Evolutionary conservation across 2,797 vertebrate genomes (phyloP).

Genomic region (Pelobates cultripes): DNA sequence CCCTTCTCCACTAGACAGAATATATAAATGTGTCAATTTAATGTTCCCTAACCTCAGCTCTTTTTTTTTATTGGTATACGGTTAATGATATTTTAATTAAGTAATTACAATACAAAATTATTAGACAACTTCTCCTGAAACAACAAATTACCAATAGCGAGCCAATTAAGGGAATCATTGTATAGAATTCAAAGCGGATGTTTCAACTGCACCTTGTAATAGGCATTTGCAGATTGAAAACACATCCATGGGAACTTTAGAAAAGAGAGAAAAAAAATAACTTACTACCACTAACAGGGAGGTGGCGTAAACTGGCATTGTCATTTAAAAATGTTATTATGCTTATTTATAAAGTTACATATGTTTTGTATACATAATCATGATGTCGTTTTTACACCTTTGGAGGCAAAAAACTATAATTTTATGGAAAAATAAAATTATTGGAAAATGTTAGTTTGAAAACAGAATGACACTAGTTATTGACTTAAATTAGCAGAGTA

Average conservation of each 20-base stretch:
- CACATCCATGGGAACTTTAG: not conserved
- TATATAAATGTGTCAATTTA: not conserved
- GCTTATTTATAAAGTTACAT: too few relatives aligned
- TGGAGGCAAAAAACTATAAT: too few relatives aligned
- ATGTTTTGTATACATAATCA: too few relatives aligned
- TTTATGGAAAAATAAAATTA: too few relatives aligned
- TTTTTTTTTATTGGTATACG: not conserved
- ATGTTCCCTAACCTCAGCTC: slow-evolving; percentile 1
- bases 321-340: too few relatives aligned
- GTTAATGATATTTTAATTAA: slow-evolving; percentile 4
- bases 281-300: too few relatives aligned
- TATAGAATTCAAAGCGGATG: not conserved
- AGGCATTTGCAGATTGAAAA: not conserved
- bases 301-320: too few relatives aligned
- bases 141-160: not conserved
- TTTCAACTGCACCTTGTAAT: not conserved
- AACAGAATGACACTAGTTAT: too few relatives aligned
- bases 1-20: not conserved
- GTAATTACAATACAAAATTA: not conserved
- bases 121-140: slow-evolving; percentile 2
- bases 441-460: too few relatives aligned
- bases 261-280: not conserved
- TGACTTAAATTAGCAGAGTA: too few relatives aligned
- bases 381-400: too few relatives aligned
- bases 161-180: not conserved